Percentiles rank a stretch among this genome's conserved stretches.
Conservation (phyloP, 2,888 invertebrate species). For the Dione juno region DNA sequence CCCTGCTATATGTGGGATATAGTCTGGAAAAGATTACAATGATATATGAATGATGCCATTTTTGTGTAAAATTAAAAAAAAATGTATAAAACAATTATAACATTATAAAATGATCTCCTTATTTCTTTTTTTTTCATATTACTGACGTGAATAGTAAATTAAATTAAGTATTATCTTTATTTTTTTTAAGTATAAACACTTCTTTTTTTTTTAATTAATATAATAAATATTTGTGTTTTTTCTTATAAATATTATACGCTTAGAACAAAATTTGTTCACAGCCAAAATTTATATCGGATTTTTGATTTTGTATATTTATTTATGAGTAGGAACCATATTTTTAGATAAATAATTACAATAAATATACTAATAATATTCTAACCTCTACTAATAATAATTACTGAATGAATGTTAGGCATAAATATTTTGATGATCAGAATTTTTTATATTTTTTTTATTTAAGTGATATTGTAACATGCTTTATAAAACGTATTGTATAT, state of each 20-base stretch:
- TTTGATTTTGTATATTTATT: background rate
- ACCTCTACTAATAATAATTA: background rate
- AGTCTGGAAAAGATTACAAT: no score
- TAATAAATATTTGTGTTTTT: no score
- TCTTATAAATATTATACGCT: no score
- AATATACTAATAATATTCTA: no score
- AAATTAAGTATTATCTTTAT: background rate
- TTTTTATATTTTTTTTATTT: background rate
- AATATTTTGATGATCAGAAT: background rate
- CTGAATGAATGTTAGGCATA: background rate
- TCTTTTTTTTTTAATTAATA: no score
- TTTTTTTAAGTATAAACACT: no score
- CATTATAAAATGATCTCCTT: slow-evolving; percentile 6
- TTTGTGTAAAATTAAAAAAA: background rate
- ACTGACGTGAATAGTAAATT: background rate
- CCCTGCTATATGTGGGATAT: no score
- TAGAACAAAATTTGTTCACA: background rate
- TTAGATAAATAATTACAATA: background rate
- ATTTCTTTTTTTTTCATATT: background rate
- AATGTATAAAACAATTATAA: background rate
- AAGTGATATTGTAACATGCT: no score
- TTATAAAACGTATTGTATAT: no score
- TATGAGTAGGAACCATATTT: background rate
- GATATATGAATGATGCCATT: background rate
- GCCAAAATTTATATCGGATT: background rate